Conservation (phyloP, 1,140 invertebrate species). For the Orius laevigatus region DNA sequence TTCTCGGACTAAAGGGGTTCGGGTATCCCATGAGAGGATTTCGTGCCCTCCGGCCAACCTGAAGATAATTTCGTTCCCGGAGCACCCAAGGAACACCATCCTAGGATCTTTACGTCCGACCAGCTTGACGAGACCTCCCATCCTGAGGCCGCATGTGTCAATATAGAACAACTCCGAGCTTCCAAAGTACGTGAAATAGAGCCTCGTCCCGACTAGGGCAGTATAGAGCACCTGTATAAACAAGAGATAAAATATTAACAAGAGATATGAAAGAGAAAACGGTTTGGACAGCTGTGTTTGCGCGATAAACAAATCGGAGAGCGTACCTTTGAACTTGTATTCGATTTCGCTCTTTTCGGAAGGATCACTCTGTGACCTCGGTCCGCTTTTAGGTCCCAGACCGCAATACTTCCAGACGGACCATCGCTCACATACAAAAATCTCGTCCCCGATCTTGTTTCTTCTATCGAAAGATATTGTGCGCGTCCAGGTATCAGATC, state of each 20-base stretch:
- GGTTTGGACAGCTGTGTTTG: too few relatives aligned
- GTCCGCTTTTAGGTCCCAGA: constrained; percentile 38
- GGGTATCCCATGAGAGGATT: constrained; percentile 34
- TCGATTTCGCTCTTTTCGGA: constrained; percentile 23
- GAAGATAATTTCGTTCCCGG: constrained; percentile 34
- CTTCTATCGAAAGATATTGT: constrained; percentile 43
- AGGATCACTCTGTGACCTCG: constrained; percentile 25
- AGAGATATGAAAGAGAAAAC: too few relatives aligned
- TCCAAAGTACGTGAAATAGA: constrained; percentile 40
- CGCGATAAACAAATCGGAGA: constrained; percentile 9
- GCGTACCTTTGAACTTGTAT: constrained; percentile 20
- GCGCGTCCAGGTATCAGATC: constrained; percentile 25
- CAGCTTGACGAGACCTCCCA: constrained; percentile 20
- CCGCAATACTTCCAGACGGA: constrained; percentile 38
- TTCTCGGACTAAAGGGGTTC: constrained; percentile 19
- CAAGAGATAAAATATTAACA: not conserved
- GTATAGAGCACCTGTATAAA: constrained; percentile 40
- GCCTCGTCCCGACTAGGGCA: constrained; percentile 31
- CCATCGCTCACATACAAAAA: constrained; percentile 39
- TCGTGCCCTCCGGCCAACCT: constrained; percentile 30
- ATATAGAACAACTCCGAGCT: constrained; percentile 35
- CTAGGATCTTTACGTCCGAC: constrained; percentile 31
- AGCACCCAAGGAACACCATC: constrained; percentile 32
- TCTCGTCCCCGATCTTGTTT: constrained; percentile 28
- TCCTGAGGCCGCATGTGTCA: constrained; percentile 34